Percentiles rank a stretch among this genome's conserved stretches.
These are phyloP conservation scores for Vandiemenella viatica DNA, from an alignment of 2,888 invertebrate species.

Conservation along the genomic window DNA sequence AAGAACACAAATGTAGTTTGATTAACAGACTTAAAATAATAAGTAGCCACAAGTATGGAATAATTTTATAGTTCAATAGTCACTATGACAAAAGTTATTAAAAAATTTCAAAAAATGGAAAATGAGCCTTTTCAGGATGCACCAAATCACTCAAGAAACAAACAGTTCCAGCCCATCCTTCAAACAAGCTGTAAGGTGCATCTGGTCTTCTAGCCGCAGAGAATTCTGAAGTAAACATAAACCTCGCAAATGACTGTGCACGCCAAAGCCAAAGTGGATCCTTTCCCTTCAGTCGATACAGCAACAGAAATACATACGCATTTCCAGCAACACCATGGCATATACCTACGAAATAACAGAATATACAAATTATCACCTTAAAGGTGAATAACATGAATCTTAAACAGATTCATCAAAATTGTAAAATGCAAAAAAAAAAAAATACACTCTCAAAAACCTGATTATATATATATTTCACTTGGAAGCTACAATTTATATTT, in stretches of 20 bases:
- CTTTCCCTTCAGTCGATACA: constrained; percentile 59
- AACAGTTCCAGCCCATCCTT: constrained; percentile 74
- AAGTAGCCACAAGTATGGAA: too few relatives aligned
- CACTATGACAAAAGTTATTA: too few relatives aligned
- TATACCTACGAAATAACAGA: constrained; percentile 36
- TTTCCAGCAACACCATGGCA: constrained; percentile 80
- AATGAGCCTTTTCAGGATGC: constrained; percentile 54
- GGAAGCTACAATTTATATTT: too few relatives aligned
- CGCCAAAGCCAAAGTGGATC: constrained; percentile 55
- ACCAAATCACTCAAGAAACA: constrained; percentile 67
- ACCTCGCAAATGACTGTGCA: constrained; percentile 60
- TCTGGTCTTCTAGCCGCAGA: constrained; percentile 59
- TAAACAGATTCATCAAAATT: too few relatives aligned
- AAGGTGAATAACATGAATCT: too few relatives aligned
- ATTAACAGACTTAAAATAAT: too few relatives aligned
- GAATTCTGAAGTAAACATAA: constrained; percentile 52
- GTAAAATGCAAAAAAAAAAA: too few relatives aligned
- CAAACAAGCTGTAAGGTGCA: constrained; percentile 67
- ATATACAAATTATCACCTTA: too few relatives aligned
- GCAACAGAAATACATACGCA: constrained; percentile 61
- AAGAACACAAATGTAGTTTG: too few relatives aligned
- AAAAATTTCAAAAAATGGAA: constrained; percentile 71
- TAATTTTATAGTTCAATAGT: too few relatives aligned
- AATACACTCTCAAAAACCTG: too few relatives aligned
- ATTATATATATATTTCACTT: too few relatives aligned